These are phyloP conservation scores for Phaenicophaeus curvirostris DNA, from an alignment of 2,797 vertebrate genomes.

Conservation along the genomic window DNA sequence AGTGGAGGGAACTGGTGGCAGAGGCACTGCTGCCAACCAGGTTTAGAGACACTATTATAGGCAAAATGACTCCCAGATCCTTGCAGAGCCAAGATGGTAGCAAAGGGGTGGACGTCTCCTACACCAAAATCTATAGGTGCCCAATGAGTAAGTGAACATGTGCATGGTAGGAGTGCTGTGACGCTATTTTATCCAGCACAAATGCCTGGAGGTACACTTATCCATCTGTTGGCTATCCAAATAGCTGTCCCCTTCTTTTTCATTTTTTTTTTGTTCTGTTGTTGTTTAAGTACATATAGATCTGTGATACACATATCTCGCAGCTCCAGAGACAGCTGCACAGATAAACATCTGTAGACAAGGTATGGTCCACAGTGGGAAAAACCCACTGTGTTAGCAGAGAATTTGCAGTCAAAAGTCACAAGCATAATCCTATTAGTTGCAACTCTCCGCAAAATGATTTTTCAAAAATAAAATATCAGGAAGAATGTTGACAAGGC, in stretches of 20 bases:
- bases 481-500: neutral
- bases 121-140: neutral
- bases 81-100: neutral
- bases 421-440: neutral
- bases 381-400: neutral
- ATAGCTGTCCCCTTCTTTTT: neutral
- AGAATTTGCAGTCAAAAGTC: neutral
- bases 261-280: neutral
- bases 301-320: neutral
- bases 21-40: neutral
- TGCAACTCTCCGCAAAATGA: neutral
- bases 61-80: neutral
- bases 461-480: neutral
- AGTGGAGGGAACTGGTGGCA: neutral
- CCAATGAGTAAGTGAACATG: conserved; percentile 40
- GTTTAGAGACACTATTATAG: neutral
- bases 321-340: neutral
- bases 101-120: neutral
- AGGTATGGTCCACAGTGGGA: neutral
- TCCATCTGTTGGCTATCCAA: conserved; percentile 43
- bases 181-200: neutral
- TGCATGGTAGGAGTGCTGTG: conserved; percentile 40
- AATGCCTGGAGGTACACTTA: conserved; percentile 14
- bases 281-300: neutral
- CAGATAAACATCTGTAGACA: neutral